Base-by-base conservation (phyloP, 2,888 invertebrate species). In the Oeneis ivallda region DNA sequence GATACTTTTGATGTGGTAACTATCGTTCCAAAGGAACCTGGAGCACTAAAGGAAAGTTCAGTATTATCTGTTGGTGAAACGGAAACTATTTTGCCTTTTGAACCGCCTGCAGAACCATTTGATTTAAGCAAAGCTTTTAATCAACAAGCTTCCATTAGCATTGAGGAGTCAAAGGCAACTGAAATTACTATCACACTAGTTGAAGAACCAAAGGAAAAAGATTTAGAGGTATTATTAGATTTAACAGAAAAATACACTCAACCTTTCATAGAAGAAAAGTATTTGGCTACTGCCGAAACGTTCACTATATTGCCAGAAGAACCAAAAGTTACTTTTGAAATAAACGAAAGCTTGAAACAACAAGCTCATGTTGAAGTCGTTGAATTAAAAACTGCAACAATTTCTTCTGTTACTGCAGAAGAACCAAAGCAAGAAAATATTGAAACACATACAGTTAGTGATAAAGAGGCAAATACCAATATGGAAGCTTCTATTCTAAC, bases 11-110 rank as follows among this genome's bases (percentile, higher is more conserved):
- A 73, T 60, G 60, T 69, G 57, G 59, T 61, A 61, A 64, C 60
- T 19, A 15, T 67, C n/a, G 54, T 34, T 1, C 19, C 66, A 57
- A 63, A 64, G 60, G 64, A 69, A 66, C 67, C 68, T 26, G 69
- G 68, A 26, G 52, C 67, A 56, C 63, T 56, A 49, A 53, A 70
- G 32, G 73, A 71, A 47, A 54, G 62, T 13, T 39, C 68, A 8
- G 41, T 65, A 0, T 68, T 70, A 47, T 39, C 65, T 13, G 68
- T 73, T 9, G 72, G 70, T 45, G 67, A 72, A 61, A 71, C 63
- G 10, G 57, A 37, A n/a, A 54, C 53, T 19, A 45, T 41, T 19
- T 56, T 66, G 19, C 34, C 54, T 2, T 47, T 50, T 13, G 69
- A 65, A 61, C 58, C 69, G 15, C 61, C 41, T 26, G 32, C 53